phyloP scores from a whole-genome alignment of 2,113 vertebrate genomes.

The Semicossyphus pulcher region DNA sequence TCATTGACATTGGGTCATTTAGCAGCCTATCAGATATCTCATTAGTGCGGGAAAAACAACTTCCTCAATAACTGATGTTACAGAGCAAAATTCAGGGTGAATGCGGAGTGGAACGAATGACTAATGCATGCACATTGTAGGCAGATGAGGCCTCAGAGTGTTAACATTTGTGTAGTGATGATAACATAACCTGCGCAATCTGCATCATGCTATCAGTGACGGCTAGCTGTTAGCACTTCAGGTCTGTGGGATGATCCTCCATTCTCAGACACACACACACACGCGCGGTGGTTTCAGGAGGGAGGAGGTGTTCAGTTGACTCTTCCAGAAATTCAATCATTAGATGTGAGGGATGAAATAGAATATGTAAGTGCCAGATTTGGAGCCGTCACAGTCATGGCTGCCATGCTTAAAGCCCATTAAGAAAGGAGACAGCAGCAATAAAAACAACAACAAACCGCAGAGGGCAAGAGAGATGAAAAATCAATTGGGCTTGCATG shows the following conservation, averaged over 20 bases:
- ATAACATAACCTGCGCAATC: slow-evolving; percentile 29
- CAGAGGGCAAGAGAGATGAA: slow-evolving; percentile 35
- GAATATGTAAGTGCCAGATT: slow-evolving; percentile 61
- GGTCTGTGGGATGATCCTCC: slow-evolving; percentile 41
- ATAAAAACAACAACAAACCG: slow-evolving; percentile 61
- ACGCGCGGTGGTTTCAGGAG: slow-evolving; percentile 32
- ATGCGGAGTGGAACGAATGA: slow-evolving; percentile 19
- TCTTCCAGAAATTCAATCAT: slow-evolving; percentile 57
- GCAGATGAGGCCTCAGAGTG: slow-evolving; percentile 8
- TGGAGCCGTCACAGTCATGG: slow-evolving; percentile 55
- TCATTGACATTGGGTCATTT: slow-evolving; percentile 63
- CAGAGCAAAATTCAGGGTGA: slow-evolving; percentile 10
- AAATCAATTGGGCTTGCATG: slow-evolving; percentile 59
- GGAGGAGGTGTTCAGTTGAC: slow-evolving; percentile 32
- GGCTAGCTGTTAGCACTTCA: slow-evolving; percentile 32
- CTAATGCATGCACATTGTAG: slow-evolving; percentile 1
- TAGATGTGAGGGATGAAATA: slow-evolving; percentile 62
- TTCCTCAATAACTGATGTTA: slow-evolving; percentile 30
- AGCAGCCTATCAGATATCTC: slow-evolving; percentile 30
- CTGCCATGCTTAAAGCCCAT: slow-evolving; percentile 61
- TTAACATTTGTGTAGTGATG: neutral
- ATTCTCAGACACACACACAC: slow-evolving; percentile 50
- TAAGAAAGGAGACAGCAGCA: slow-evolving; percentile 49
- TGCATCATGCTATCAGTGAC: neutral
- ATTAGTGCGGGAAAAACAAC: slow-evolving; percentile 47